Evolutionary conservation across 1,140 invertebrate genomes (phyloP).

Genomic region (Macrobrachium nipponense): DNA sequence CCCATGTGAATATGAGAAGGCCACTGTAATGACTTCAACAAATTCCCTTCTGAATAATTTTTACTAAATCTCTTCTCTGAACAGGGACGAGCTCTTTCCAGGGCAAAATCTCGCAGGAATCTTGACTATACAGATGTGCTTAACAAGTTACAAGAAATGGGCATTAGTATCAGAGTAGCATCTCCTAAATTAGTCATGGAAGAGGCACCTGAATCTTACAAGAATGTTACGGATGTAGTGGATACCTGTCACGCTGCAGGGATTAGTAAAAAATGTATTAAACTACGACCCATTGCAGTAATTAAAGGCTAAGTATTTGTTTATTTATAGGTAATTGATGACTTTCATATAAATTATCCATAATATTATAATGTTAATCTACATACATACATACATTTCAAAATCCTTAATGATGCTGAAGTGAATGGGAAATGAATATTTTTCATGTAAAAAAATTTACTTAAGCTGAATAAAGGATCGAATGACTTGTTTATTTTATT

Average conservation of each 20-base stretch:
- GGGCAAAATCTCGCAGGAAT: constrained; percentile 96
- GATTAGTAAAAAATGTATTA: constrained; percentile 97
- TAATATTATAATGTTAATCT: too few relatives aligned
- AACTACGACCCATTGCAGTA: constrained; percentile 97
- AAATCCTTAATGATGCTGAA: too few relatives aligned
- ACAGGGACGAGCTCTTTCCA: constrained; percentile 93
- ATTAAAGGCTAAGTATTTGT: constrained; percentile 83
- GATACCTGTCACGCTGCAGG: constrained; percentile 97
- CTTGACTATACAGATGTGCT: constrained; percentile 94
- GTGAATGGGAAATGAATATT: too few relatives aligned
- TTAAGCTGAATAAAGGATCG: too few relatives aligned
- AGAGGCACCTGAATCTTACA: constrained; percentile 99
- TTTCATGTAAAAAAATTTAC: too few relatives aligned
- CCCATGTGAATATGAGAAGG: too few relatives aligned
- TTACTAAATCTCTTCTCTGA: constrained; percentile 46
- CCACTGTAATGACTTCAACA: too few relatives aligned
- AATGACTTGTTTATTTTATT: too few relatives aligned
- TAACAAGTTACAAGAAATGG: constrained; percentile 84
- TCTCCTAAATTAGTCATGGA: constrained; percentile 99
- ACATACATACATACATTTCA: too few relatives aligned
- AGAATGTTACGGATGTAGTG: constrained; percentile 99
- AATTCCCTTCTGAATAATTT: background rate
- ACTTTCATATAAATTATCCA: too few relatives aligned
- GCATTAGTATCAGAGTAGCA: constrained; percentile 98
- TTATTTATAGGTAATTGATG: background rate